Conservation (phyloP, 2,113 vertebrate genomes). For the Phalacrocorax aristotelis region DNA sequence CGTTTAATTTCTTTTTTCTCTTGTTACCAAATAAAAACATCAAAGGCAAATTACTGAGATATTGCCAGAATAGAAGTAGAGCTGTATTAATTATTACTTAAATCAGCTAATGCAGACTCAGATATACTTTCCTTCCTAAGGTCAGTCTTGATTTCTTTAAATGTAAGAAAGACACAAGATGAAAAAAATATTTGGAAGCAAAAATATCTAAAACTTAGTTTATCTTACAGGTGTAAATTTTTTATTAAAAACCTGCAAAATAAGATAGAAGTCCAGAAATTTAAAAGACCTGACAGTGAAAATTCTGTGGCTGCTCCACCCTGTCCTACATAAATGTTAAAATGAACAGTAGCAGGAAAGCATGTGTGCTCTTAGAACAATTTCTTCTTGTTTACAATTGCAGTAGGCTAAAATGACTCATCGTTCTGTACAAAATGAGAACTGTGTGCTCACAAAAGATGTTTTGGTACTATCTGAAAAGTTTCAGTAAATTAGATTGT, state of each 20-base stretch:
- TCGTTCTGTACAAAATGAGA: background rate
- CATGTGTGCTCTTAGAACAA: constrained; percentile 40
- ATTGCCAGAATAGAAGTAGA: background rate
- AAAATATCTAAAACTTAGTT: background rate
- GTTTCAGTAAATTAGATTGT: background rate
- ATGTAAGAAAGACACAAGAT: background rate
- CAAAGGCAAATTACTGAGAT: background rate
- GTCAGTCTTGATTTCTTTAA: background rate
- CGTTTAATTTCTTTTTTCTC: background rate
- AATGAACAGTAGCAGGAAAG: constrained; percentile 41
- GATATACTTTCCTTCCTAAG: background rate
- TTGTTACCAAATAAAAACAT: background rate
- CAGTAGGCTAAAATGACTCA: constrained; percentile 54
- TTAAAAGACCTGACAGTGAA: background rate
- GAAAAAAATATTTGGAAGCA: background rate
- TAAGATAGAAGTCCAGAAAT: background rate
- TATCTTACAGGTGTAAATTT: background rate
- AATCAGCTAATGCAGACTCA: background rate
- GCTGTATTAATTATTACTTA: background rate
- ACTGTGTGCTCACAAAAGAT: constrained; percentile 2
- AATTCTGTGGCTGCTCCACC: constrained; percentile 33
- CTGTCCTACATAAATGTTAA: constrained; percentile 20
- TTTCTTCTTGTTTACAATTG: constrained; percentile 59
- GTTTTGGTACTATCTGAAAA: constrained; percentile 22
- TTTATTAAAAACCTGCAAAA: background rate